Evolutionary conservation across 2,888 invertebrate genomes (phyloP), one percentile per base, ranked within the genome.

Genomic region (Drosophila neotestacea): DNA sequence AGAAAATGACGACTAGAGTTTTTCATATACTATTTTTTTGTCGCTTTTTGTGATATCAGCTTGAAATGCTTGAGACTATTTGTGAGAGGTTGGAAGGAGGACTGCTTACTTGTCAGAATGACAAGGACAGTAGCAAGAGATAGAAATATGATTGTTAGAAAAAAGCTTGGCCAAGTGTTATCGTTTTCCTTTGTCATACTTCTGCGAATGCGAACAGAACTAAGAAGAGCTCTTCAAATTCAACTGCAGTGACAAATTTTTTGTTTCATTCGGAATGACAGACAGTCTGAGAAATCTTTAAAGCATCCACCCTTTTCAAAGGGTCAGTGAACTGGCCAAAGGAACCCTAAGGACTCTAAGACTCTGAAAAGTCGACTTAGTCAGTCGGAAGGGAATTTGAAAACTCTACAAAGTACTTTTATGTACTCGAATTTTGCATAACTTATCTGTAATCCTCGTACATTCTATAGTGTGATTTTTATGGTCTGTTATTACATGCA

Each of bases 1-100:
- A 84, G 81, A 81, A 84, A 81, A 85, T 86, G 81, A 85, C 81
- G 79, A 81, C 66, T 82, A 73, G 80, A 83, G 70, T 71, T 74
- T 70, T 70, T 75, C 50, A 59, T 50, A 63, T 70, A 62, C 55
- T 13, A 46, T 52, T 59, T 39, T 16, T 54, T 56, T 58, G n/a
- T 46, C 56, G 48, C 55, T 62, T 67, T 27, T 44, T 64, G 32
- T 47, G 47, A n/a, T 11, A 22, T 6, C n/a, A 38, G 13, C 7
- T 36, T 13, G 46, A 10, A 36, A 10, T 6, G n/a, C 28, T 9
- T 4, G 60, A n/a, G 50, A 34, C n/a, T n/a, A 27, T 27, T 27
- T 30, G 47, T 7, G 1, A 5, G 13, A 0, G 11, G n/a, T 54
- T 5, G 13, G 10, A 7, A 6, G 5, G 42, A 28, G 30, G 41